Conservation (phyloP, 2,797 vertebrate species). For the Lagocephalus sceleratus region DNA sequence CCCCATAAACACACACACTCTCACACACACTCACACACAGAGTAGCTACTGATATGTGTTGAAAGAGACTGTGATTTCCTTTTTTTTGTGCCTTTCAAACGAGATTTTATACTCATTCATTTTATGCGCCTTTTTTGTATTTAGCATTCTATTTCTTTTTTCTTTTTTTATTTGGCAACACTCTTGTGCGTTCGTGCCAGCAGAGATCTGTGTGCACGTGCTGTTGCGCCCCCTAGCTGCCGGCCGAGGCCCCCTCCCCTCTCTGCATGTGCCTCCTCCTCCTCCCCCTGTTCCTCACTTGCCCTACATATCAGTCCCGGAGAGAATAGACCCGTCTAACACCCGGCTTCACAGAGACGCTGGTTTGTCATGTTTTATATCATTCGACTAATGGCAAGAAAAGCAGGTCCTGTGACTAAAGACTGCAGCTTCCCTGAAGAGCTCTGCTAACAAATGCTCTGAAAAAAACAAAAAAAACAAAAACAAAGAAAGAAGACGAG, state of each 20-base stretch:
- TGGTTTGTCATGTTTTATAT: slow-evolving; percentile 83
- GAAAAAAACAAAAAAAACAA: slow-evolving; percentile 34
- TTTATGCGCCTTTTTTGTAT: slow-evolving; percentile 9
- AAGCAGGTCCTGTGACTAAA: slow-evolving; percentile 77
- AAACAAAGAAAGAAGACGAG: slow-evolving; percentile 32
- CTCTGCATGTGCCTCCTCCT: slow-evolving; percentile 13
- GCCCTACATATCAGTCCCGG: slow-evolving; percentile 79
- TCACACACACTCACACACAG: neutral
- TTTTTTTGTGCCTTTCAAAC: slow-evolving; percentile 5
- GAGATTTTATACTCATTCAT: slow-evolving; percentile 10
- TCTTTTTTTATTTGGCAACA: too few species aligned
- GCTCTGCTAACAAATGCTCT: slow-evolving; percentile 67
- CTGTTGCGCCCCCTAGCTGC: slow-evolving; percentile 71
- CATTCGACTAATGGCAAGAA: slow-evolving; percentile 78
- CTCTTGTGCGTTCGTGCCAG: slow-evolving; percentile 26
- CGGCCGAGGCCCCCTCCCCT: slow-evolving; percentile 26
- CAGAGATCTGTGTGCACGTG: slow-evolving; percentile 36
- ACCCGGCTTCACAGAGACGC: slow-evolving; percentile 73
- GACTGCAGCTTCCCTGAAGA: slow-evolving; percentile 71
- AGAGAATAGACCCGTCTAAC: slow-evolving; percentile 77
- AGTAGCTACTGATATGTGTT: slow-evolving; percentile 34
- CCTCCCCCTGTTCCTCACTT: slow-evolving; percentile 67
- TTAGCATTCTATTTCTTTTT: slow-evolving; percentile 18
- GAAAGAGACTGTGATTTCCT: slow-evolving; percentile 24
- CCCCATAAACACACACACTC: too few species aligned